Percentiles rank a stretch among this genome's conserved stretches.
phyloP scores from a whole-genome alignment of 2,113 vertebrate genomes.

The Ursus arctos region DNA sequence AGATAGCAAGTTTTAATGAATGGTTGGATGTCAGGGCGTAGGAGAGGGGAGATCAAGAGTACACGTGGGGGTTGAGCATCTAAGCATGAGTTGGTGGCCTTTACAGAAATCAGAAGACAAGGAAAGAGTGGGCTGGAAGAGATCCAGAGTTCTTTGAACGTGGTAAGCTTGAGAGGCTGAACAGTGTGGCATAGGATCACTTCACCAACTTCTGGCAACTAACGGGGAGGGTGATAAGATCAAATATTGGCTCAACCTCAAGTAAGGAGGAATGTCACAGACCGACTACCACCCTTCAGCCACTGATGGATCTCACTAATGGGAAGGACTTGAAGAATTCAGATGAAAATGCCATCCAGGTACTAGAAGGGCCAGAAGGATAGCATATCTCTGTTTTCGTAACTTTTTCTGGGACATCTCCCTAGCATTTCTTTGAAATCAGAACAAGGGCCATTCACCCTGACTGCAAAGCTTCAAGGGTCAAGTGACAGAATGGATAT shows the following conservation, averaged over 20 bases:
- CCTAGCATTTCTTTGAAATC: slow-evolving; percentile 4
- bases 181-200: not conserved
- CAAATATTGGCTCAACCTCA: not conserved
- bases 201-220: not conserved
- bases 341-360: not conserved
- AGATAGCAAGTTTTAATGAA: not conserved
- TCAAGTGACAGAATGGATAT: not conserved
- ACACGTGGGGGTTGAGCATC: not conserved
- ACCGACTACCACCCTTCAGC: not conserved
- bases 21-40: not conserved
- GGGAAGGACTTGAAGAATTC: not conserved
- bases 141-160: not conserved
- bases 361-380: not conserved
- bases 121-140: not conserved
- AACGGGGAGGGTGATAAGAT: not conserved
- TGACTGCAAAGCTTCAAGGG: not conserved
- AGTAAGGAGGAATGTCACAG: not conserved
- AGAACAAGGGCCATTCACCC: not conserved
- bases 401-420: not conserved
- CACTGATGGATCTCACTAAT: not conserved
- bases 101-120: not conserved
- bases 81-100: not conserved
- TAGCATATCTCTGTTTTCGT: not conserved
- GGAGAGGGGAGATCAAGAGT: too few species aligned
- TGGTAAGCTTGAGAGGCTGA: not conserved